Conservation (phyloP, 2,888 invertebrate genomes). For the Dasysyrphus albostriatus region DNA sequence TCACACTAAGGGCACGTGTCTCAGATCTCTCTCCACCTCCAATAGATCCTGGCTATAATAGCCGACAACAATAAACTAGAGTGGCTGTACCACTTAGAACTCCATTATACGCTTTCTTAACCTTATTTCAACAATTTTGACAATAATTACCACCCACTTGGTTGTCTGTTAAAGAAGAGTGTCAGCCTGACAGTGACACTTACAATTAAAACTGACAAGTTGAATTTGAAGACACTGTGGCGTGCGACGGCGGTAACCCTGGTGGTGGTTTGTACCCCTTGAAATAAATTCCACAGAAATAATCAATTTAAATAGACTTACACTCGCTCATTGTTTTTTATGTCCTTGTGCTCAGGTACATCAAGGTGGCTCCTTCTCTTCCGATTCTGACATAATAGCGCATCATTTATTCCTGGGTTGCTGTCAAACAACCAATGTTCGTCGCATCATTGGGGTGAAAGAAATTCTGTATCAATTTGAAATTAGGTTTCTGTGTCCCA, state of each 20-base stretch:
- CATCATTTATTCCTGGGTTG: constrained; percentile 67
- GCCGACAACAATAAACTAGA: constrained; percentile 54
- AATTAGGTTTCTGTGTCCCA: constrained; percentile 61
- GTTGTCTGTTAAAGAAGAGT: constrained; percentile 19
- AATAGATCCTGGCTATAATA: constrained; percentile 14
- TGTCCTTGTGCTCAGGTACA: constrained; percentile 18
- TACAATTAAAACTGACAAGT: constrained; percentile 66
- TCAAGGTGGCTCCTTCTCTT: constrained; percentile 10
- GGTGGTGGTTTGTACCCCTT: not conserved
- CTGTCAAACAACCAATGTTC: constrained; percentile 66
- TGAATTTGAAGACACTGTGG: constrained; percentile 12
- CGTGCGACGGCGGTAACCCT: not conserved
- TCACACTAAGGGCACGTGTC: constrained; percentile 66
- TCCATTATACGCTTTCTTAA: constrained; percentile 67
- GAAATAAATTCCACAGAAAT: constrained; percentile 51
- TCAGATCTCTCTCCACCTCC: not conserved
- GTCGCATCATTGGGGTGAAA: constrained; percentile 29
- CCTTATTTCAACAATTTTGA: constrained; percentile 64
- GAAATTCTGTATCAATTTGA: constrained; percentile 70
- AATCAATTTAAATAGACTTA: constrained; percentile 64
- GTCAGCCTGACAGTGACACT: constrained; percentile 61
- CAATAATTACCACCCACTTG: constrained; percentile 71
- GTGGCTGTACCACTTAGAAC: constrained; percentile 68
- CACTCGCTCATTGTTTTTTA: constrained; percentile 22
- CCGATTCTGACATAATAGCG: constrained; percentile 48